Evolutionary conservation across 2,113 vertebrate genomes (phyloP), one percentile per base, ranked within the genome.

Genomic region (Smithornis capensis): DNA sequence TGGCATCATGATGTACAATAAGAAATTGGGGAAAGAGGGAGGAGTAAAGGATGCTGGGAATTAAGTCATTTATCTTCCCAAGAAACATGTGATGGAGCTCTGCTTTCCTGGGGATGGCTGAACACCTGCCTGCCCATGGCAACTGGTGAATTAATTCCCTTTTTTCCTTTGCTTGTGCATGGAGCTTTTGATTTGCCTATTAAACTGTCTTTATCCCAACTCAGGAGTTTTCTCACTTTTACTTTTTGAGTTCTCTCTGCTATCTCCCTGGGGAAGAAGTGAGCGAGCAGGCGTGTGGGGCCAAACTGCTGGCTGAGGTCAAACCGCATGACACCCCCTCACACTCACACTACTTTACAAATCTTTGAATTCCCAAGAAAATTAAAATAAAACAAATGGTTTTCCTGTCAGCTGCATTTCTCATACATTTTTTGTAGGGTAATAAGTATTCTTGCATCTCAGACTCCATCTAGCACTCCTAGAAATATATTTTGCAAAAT

Each of bases 391-490:
- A 93, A 13, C 11, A 37, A 87, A 11, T 0, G 1, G 19, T 62
- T 91, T 91, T 88, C 44, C 78, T 65, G 28, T 79, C 67, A 79
- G 38, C 19, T 93, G 57, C 53, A 64, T 28, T 83, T 85, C 40
- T 95, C 53, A 69, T 37, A 82, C 0, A 5, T 79, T 85, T 87
- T 76, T 57, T 83, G n/a, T 68, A 84, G 37, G 57, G 29, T 79
- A 87, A 73, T 91, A 89, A 79, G 28, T 57, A 60, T 76, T 87
- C 73, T 84, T 73, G 79, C 14, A 76, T 69, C 31, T 85, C 57
- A 92, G 40, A 25, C 8, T 92, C 53, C 23, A 76, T 79, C 49
- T 52, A 89, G 11, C 10, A 64, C 44, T 49, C 35, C 57, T 33
- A 63, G 56, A 89, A 85, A 81, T 74, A 59, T 12, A 44, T 7